Evolutionary conservation across 2,888 invertebrate species (phyloP), one percentile per base, ranked within the genome.

Genomic region (Acleris cristana): DNA sequence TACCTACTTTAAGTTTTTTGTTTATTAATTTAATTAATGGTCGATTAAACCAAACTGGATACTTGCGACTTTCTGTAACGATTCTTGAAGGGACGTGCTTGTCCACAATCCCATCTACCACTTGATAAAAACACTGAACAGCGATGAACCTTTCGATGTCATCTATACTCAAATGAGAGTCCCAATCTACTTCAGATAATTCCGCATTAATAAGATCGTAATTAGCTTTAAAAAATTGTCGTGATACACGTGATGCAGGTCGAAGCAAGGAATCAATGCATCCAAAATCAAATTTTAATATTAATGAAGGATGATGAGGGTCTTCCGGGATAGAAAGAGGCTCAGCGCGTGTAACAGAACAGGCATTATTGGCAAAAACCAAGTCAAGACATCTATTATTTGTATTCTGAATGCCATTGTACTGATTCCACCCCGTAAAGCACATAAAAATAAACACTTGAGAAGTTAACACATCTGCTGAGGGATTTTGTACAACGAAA

Each of bases 361-460:
- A 45, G n/a, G 10, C 10, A 7, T 45, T 45, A n/a, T 45, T 45
- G 10, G 45, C 12, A 12, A 45, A n/a, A 16, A 45, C 10, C 12
- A 45, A n/a, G n/a, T 45, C 45, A 16, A 45, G 45, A 45, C 45
- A 45, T 45, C 45, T 45, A 45, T 45, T n/a, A 45, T 45, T 45
- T 1, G 45, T 10, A 45, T 45, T 45, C 3, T 16, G 16, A 45
- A 45, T 45, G n/a, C 45, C 45, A n/a, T 45, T 45, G 45, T 45
- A 45, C n/a, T 45, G 45, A 12, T 45, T 45, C 45, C 45, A 45
- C 12, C 45, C 45, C 12, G 45, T 10, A 45, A 45, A 45, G n/a
- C 45, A 45, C 45, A 45, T 45, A 12, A 45, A 45, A 45, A 10
- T 12, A 45, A 16, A 19, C 3, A 40, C 19, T 54, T 54, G 54